Evolutionary conservation across 2,797 vertebrate genomes (phyloP).

Genomic region (Meriones psammophilus): DNA sequence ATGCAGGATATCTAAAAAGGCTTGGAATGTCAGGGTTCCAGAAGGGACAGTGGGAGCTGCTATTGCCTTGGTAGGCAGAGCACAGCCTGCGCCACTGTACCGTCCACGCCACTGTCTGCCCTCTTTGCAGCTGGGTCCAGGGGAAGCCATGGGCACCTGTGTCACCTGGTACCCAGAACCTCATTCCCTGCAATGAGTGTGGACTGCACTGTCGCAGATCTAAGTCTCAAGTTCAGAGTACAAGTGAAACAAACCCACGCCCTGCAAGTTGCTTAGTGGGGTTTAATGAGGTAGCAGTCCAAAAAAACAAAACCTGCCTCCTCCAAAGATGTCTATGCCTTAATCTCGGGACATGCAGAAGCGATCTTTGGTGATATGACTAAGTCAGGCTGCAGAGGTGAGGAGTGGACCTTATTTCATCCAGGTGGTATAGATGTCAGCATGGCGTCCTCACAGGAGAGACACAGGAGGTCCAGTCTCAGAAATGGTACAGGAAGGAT

Average conservation of each 20-base stretch:
- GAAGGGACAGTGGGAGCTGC: neutral
- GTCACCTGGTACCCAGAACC: accelerated
- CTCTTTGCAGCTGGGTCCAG: accelerated
- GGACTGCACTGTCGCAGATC: accelerated
- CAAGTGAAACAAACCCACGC: too few relatives aligned
- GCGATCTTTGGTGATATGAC: neutral
- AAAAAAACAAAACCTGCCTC: neutral
- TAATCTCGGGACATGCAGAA: neutral
- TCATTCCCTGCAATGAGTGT: neutral
- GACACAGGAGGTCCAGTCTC: neutral
- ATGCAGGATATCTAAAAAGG: neutral
- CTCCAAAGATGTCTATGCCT: neutral
- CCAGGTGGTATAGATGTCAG: neutral
- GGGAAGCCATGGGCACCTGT: neutral
- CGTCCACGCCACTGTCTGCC: accelerated
- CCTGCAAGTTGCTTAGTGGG: neutral
- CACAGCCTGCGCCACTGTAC: too few relatives aligned
- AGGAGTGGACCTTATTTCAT: neutral
- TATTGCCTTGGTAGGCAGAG: neutral
- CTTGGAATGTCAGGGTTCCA: neutral
- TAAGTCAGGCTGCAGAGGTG: neutral
- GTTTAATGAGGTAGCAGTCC: too few relatives aligned
- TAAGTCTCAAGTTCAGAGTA: accelerated
- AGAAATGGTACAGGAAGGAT: neutral
- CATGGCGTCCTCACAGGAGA: neutral